Conservation (phyloP, 1,140 invertebrate genomes). For the Drosophila albomicans region DNA sequence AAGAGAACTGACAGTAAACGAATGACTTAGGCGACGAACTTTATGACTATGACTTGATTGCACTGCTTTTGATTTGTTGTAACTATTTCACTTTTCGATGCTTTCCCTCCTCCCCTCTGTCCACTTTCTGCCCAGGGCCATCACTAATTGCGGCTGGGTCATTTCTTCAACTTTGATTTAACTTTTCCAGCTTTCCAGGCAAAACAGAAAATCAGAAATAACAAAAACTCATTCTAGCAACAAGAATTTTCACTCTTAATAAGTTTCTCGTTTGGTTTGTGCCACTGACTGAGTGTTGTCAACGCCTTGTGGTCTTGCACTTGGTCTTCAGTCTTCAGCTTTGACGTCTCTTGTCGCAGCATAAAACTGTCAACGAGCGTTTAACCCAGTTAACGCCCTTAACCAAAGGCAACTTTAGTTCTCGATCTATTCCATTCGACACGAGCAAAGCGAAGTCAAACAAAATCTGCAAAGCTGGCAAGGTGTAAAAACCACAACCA, state of each 20-base stretch:
- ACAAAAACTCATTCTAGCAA: conserved; percentile 62
- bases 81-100: conserved; percentile 68
- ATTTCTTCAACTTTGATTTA: conserved; percentile 37
- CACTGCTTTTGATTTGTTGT: conserved; percentile 62
- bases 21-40: conserved; percentile 61
- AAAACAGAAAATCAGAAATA: conserved; percentile 30
- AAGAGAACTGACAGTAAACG: conserved; percentile 14
- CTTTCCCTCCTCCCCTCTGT: neutral
- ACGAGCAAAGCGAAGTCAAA: conserved; percentile 41
- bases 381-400: conserved; percentile 81
- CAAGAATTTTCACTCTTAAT: conserved; percentile 80
- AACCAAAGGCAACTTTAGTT: conserved; percentile 41
- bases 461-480: conserved; percentile 52
- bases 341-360: conserved; percentile 42
- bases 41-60: conserved; percentile 53
- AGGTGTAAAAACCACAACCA: conserved; percentile 73
- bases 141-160: conserved; percentile 62
- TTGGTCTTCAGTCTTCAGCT: neutral
- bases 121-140: conserved; percentile 19
- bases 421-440: conserved; percentile 67
- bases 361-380: conserved; percentile 80
- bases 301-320: conserved; percentile 48
- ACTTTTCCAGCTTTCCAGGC: conserved; percentile 64
- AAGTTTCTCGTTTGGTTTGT: conserved; percentile 78
- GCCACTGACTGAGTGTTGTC: conserved; percentile 74